Evolutionary conservation across 2,797 vertebrate genomes (phyloP).

Genomic region (Sebastes oblongus): DNA sequence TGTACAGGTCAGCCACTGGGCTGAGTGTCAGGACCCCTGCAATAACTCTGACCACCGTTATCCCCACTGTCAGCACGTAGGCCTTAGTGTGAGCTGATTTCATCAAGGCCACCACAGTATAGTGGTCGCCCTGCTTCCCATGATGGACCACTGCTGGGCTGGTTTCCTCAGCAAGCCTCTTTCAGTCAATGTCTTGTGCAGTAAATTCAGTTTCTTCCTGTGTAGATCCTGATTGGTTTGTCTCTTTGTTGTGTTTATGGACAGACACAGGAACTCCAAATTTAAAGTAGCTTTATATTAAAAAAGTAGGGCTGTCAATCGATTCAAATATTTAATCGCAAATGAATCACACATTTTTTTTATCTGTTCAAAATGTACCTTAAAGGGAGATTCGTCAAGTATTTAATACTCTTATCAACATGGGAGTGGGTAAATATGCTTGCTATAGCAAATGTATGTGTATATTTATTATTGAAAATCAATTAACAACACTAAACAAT

Average conservation of each 20-base stretch:
- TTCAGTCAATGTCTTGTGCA: constrained; percentile 48
- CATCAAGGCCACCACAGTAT: constrained; percentile 62
- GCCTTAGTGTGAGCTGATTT: constrained; percentile 70
- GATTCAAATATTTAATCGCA: too few relatives aligned
- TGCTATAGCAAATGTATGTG: too few relatives aligned
- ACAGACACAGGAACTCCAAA: background rate
- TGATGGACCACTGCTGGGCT: constrained; percentile 47
- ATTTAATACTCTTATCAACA: too few relatives aligned
- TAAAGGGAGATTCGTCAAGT: too few relatives aligned
- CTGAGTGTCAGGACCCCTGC: constrained; percentile 66
- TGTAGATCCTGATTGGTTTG: background rate
- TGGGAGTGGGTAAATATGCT: too few relatives aligned
- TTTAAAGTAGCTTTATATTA: background rate
- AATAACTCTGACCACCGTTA: constrained; percentile 70
- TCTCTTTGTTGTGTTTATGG: background rate
- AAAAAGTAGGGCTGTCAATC: background rate
- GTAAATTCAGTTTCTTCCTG: constrained; percentile 40
- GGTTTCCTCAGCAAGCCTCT: constrained; percentile 48
- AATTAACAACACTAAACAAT: too few relatives aligned
- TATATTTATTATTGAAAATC: too few relatives aligned
- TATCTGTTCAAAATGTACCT: too few relatives aligned
- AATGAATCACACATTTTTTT: too few relatives aligned
- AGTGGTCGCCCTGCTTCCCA: constrained; percentile 21
- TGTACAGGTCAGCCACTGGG: constrained; percentile 62
- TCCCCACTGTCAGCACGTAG: constrained; percentile 77